These are phyloP conservation scores for Scomber colias DNA, from an alignment of 2,113 vertebrate genomes.

Conservation along the genomic window DNA sequence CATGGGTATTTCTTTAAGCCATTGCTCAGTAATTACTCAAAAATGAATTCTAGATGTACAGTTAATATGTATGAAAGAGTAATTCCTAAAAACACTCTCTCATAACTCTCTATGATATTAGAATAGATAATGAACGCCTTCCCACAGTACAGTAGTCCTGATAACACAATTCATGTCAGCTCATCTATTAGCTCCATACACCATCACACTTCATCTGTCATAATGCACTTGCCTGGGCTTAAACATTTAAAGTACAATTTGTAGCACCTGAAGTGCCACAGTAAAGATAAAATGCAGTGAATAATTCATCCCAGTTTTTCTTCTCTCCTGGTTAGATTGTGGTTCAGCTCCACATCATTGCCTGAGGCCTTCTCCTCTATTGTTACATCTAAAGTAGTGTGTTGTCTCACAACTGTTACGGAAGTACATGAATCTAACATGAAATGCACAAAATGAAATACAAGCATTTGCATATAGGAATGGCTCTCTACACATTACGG, in stretches of 20 bases:
- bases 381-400: constrained; percentile 30
- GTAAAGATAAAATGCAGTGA: constrained; percentile 55
- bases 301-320: constrained; percentile 58
- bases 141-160: not conserved
- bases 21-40: not conserved
- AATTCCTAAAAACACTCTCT: not conserved
- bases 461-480: not conserved
- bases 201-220: constrained; percentile 6
- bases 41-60: not conserved
- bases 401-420: constrained; percentile 27
- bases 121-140: not conserved
- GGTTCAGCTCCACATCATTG: constrained; percentile 29
- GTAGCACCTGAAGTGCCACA: constrained; percentile 43
- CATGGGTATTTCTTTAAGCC: not conserved
- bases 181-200: constrained; percentile 8
- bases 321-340: not conserved
- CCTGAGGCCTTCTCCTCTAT: constrained; percentile 38
- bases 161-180: not conserved
- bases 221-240: constrained; percentile 36
- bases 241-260: constrained; percentile 53
- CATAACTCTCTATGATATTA: not conserved
- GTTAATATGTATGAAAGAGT: not conserved
- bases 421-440: constrained; percentile 22
- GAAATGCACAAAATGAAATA: constrained; percentile 6
- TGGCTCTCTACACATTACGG: not conserved